Conservation (phyloP, 37 sponge, comb jelly and placozoan species). For the Mnemiopsis leidyi region DNA sequence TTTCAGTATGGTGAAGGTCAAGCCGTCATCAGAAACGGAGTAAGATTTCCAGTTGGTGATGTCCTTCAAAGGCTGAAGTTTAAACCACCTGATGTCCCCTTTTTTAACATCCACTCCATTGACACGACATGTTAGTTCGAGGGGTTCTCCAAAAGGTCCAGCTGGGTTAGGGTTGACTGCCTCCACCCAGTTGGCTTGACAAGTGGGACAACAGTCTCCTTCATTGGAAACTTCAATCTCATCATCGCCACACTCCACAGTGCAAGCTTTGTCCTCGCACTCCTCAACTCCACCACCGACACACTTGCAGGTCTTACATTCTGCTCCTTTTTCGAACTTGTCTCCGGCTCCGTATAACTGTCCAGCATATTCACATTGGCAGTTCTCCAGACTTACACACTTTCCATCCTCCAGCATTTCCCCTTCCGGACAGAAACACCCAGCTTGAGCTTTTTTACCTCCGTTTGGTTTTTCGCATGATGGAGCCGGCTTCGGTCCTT, state of each 20-base stretch:
- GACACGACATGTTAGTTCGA: not conserved
- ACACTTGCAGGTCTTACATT: constrained; percentile 15
- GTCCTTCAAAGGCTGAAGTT: not conserved
- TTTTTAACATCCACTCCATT: not conserved
- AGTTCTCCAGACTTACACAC: not conserved
- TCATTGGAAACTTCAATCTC: constrained; percentile 46
- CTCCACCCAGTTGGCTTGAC: constrained; percentile 28
- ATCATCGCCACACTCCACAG: constrained; percentile 11
- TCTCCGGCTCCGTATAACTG: constrained; percentile 28
- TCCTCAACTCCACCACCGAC: not conserved
- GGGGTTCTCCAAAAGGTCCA: not conserved
- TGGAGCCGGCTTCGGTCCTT: constrained; percentile 36
- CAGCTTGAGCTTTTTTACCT: constrained; percentile 11
- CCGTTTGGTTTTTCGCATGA: constrained; percentile 32
- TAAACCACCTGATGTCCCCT: constrained; percentile 1
- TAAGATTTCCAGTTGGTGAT: not conserved
- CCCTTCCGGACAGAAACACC: constrained; percentile 56
- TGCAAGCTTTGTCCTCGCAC: not conserved
- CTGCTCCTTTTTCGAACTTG: constrained; percentile 21
- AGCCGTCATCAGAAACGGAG: constrained; percentile 4
- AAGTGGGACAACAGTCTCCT: constrained; percentile 32
- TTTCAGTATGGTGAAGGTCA: constrained; percentile 29
- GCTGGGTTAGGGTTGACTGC: constrained; percentile 46
- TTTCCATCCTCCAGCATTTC: constrained; percentile 22
- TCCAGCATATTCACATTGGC: constrained; percentile 52